phyloP scores from a whole-genome alignment of 2,797 vertebrate genomes.

The Tapera naevia region DNA sequence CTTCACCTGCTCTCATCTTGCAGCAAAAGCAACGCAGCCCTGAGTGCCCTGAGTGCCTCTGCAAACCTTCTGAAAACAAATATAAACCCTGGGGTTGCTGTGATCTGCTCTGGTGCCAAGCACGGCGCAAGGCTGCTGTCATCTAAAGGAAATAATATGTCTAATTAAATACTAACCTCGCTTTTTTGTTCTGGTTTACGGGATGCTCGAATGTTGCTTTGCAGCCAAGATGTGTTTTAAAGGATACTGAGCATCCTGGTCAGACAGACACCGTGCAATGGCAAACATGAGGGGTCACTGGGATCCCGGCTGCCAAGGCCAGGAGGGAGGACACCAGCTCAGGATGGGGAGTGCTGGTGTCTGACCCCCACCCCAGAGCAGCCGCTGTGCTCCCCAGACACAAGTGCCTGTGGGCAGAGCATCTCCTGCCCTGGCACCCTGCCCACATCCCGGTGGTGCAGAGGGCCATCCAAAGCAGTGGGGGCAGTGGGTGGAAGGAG shows the following conservation, averaged over 20 bases:
- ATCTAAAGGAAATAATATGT: background rate
- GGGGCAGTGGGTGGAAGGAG: no score
- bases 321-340: no score
- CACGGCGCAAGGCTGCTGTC: background rate
- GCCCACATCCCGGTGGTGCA: accelerated
- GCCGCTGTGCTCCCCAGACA: no score
- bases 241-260: background rate
- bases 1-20: background rate
- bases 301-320: no score
- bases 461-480: no score
- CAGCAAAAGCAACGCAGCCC: background rate
- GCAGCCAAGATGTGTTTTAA: background rate
- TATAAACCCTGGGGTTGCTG: background rate
- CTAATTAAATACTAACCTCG: conserved; percentile 3
- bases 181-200: background rate
- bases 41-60: background rate
- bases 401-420: accelerated
- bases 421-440: no score
- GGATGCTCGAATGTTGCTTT: background rate
- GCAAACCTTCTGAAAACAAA: background rate
- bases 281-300: no score
- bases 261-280: background rate
- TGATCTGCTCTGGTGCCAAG: background rate
- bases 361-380: no score
- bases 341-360: no score